Evolutionary conservation across 2,888 invertebrate genomes (phyloP).

Genomic region (Caradrina kadenii): DNA sequence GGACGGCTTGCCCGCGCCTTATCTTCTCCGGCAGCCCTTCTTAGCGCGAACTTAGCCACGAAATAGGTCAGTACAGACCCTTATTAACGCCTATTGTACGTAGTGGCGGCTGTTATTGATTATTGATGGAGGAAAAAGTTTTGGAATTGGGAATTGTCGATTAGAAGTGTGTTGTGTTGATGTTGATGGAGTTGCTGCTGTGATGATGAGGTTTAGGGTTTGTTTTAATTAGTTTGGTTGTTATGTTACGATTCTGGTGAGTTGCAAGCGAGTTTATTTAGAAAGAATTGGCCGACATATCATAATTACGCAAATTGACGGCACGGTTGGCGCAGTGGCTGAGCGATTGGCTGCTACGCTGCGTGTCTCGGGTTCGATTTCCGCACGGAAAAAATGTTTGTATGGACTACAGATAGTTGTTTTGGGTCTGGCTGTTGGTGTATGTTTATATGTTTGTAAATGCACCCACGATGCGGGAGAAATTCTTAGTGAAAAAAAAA

Average conservation of each 20-base stretch:
- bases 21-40: slow-evolving; percentile 83
- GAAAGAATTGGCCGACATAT: neutral
- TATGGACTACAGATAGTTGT: too few species aligned
- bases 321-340: too few species aligned
- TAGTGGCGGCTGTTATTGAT: slow-evolving; percentile 68
- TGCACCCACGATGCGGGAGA: too few species aligned
- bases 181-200: slow-evolving; percentile 2
- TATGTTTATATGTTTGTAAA: too few species aligned
- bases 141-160: slow-evolving; percentile 37
- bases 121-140: slow-evolving; percentile 66
- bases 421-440: too few species aligned
- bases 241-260: neutral
- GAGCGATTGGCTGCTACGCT: too few species aligned
- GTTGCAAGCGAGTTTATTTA: neutral
- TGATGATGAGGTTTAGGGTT: slow-evolving; percentile 11
- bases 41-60: slow-evolving; percentile 81
- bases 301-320: too few species aligned
- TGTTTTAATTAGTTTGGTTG: slow-evolving; percentile 36
- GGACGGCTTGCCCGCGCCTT: slow-evolving; percentile 77
- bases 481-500: too few species aligned
- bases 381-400: too few species aligned
- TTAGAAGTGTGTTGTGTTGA: slow-evolving; percentile 8
- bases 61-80: slow-evolving; percentile 79
- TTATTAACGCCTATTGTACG: slow-evolving; percentile 76
- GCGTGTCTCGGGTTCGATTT: too few species aligned